These are phyloP conservation scores for Oscheius sp. DNA, from an alignment of 2,888 invertebrate genomes.

Conservation along the genomic window DNA sequence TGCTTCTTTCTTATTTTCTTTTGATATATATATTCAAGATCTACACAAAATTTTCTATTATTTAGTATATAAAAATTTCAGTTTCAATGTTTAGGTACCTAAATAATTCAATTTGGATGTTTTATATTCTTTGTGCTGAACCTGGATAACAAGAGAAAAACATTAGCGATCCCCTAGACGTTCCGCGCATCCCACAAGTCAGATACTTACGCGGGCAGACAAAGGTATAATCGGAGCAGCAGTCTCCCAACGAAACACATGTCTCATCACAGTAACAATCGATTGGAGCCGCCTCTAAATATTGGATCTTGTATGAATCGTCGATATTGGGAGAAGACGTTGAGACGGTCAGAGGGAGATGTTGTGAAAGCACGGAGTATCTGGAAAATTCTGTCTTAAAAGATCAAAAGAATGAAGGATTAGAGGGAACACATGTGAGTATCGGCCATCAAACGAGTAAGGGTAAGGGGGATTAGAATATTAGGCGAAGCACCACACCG, in stretches of 20 bases:
- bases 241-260: slow-evolving; percentile 60
- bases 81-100: no score
- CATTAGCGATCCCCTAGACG: neutral
- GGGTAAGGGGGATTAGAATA: neutral
- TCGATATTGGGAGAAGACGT: slow-evolving; percentile 20
- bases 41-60: no score
- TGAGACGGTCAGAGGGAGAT: slow-evolving; percentile 55
- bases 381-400: slow-evolving; percentile 35
- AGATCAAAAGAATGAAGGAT: neutral
- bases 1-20: no score
- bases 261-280: slow-evolving; percentile 66
- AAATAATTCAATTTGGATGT: no score
- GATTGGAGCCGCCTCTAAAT: slow-evolving; percentile 41
- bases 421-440: neutral
- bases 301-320: slow-evolving; percentile 21
- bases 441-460: neutral
- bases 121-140: no score
- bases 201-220: slow-evolving; percentile 60
- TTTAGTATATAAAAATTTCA: no score
- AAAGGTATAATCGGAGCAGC: slow-evolving; percentile 64
- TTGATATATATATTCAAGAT: no score
- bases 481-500: no score
- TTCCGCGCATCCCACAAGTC: neutral
- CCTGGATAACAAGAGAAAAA: neutral
- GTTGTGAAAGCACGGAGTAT: slow-evolving; percentile 59